A percentile compares a stretch with the other conserved stretches of the same genome.
Conservation (phyloP, 1,140 invertebrate genomes). For the Littorina saxatilis region DNA sequence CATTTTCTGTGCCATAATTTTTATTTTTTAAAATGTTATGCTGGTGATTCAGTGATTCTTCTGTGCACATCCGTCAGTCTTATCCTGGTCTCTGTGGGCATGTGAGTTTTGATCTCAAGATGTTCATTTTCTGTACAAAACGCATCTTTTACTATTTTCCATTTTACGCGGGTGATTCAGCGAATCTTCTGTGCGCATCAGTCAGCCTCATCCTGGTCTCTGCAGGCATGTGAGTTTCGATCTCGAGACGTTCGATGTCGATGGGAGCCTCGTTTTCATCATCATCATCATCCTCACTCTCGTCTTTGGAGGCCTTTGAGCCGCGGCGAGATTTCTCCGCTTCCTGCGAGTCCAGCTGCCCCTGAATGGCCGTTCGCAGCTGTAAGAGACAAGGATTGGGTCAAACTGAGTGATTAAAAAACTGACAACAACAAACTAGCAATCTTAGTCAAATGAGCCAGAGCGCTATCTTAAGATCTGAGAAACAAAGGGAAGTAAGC, state of each 20-base stretch:
- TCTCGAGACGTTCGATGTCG: conserved; percentile 40
- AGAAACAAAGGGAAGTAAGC: too few species aligned
- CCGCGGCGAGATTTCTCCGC: conserved; percentile 34
- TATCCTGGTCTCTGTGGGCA: neutral
- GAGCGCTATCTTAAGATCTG: too few species aligned
- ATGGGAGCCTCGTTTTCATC: conserved; percentile 51
- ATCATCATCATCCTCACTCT: conserved; percentile 46
- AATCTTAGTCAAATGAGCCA: too few species aligned
- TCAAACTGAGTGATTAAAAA: too few species aligned
- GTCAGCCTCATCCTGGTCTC: conserved; percentile 3
- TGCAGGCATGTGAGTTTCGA: neutral
- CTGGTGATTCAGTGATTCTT: neutral
- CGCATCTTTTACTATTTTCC: too few species aligned
- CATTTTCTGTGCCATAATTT: too few species aligned
- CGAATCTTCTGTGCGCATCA: neutral
- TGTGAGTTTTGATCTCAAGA: neutral
- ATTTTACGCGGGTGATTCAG: neutral
- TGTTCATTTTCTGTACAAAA: conserved; percentile 50
- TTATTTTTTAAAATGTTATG: too few species aligned
- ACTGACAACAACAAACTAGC: too few species aligned
- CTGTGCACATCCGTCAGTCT: neutral
- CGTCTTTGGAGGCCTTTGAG: conserved; percentile 12
- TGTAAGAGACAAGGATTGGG: too few species aligned
- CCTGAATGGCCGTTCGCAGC: conserved; percentile 64
- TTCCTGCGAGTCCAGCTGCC: conserved; percentile 62